Base-by-base conservation (phyloP, 1,140 invertebrate genomes). In the Drosophila bocki region DNA sequence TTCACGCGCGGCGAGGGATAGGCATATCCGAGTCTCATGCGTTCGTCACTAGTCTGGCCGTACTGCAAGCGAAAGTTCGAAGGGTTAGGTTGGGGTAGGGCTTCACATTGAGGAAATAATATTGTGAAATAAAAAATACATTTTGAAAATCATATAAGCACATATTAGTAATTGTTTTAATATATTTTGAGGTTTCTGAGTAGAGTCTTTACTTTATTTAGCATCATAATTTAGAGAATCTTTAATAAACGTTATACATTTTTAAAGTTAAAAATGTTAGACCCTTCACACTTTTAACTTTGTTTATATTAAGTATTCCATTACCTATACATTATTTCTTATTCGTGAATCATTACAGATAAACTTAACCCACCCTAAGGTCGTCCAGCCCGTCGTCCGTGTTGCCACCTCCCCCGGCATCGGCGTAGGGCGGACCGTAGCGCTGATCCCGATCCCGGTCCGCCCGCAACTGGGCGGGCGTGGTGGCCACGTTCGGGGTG, bases 31-130 rank as follows among this genome's bases (percentile, higher is more conserved):
- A 91, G 60, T 45, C 91, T 87, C 84, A 84, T 83, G 42, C 91
- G 85, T 32, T 92, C 91, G 32, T 92, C 91, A 63, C 91, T 82
- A 22, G 91, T 90, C 78, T 92, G 91, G 29, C 91, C 91, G 37
- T 84, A 79, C 91, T 92, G 60, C 12, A 82, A 80, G 63, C 32
- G 53, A 68, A 67, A 62, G 39, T 37, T 47, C 32, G 22, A 22
- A 42, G 39, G 35, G 29, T 42, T 15, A 60, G 0, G n/a, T 32
- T 9, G 13, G 22, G 12, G 12, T 22, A 47, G 12, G 19, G 3
- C 9, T 6, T 0, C 11, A 8, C 11, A 17, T 48, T 39, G 26
- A 51, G 7, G 12, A 15, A 19, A 33, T 44, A 15, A 11, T 19
- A 11, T 32, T 62, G 17, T 26, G 19, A 9, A 4, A 7, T 7